These are phyloP conservation scores for Thalassoma bifasciatum DNA, from an alignment of 2,113 vertebrate genomes.

Conservation along the genomic window DNA sequence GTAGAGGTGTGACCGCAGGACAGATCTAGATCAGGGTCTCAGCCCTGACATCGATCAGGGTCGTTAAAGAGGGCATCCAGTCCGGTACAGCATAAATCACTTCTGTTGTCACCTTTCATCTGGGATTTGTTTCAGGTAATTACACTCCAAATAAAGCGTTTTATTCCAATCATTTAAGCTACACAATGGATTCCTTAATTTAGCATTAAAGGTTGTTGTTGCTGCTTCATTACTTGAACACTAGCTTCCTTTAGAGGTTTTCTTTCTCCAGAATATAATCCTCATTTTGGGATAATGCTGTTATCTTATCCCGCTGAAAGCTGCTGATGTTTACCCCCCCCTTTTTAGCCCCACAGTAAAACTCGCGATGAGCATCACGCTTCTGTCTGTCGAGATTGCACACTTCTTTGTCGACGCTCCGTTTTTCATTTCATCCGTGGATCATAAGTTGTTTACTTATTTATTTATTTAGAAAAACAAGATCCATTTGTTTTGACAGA, in stretches of 20 bases:
- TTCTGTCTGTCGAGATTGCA: constrained; percentile 62
- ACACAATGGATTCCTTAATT: neutral
- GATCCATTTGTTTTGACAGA: constrained; percentile 85
- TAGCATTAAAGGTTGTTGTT: neutral
- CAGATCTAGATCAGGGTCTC: constrained; percentile 1
- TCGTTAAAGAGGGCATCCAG: neutral
- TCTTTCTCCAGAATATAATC: constrained; percentile 44
- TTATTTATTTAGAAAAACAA: constrained; percentile 75
- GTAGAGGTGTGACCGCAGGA: neutral
- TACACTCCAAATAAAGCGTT: neutral
- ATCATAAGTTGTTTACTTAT: constrained; percentile 75
- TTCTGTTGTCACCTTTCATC: neutral
- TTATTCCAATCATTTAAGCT: neutral
- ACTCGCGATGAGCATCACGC: constrained; percentile 48
- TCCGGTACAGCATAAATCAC: neutral
- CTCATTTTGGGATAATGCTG: constrained; percentile 32
- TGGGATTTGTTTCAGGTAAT: neutral
- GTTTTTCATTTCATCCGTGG: constrained; percentile 56
- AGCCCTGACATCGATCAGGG: neutral
- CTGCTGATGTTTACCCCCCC: constrained; percentile 17
- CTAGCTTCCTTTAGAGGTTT: constrained; percentile 28
- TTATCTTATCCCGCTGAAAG: constrained; percentile 24
- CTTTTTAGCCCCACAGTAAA: constrained; percentile 20
- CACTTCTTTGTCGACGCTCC: constrained; percentile 52
- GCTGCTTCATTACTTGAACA: constrained; percentile 9